These are phyloP conservation scores for Nephila pilipes DNA, from an alignment of 1,140 invertebrate genomes.

Conservation along the genomic window DNA sequence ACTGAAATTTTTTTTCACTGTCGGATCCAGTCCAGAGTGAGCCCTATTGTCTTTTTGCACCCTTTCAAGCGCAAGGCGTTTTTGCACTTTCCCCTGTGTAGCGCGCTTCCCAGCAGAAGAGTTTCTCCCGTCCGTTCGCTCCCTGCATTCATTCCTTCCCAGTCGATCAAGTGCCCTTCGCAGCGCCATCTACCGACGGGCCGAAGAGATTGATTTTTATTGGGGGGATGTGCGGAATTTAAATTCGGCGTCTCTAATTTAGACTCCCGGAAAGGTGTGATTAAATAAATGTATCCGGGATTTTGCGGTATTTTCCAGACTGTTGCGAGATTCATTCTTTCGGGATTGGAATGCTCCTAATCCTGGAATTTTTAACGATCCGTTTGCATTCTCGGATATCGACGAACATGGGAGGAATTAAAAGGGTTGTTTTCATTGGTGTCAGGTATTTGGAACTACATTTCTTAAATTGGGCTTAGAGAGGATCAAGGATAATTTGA, in stretches of 20 bases:
- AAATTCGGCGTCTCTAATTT: constrained; percentile 10
- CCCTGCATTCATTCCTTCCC: constrained; percentile 33
- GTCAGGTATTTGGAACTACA: background rate
- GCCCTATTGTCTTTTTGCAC: background rate
- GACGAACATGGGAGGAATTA: background rate
- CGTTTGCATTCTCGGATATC: background rate
- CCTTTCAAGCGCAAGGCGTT: background rate
- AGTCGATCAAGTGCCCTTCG: background rate
- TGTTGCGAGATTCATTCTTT: background rate
- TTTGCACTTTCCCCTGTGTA: constrained; percentile 3
- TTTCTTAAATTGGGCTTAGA: no score
- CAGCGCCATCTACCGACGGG: background rate
- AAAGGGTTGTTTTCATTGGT: background rate
- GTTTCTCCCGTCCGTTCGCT: constrained; percentile 3
- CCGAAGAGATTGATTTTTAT: constrained; percentile 22
- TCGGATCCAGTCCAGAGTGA: background rate
- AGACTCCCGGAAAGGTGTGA: constrained; percentile 6
- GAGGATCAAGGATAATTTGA: no score
- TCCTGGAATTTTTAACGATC: background rate
- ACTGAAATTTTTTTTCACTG: background rate
- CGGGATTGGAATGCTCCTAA: background rate
- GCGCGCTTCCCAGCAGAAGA: background rate
- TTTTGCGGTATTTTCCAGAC: background rate
- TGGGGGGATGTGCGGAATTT: background rate
- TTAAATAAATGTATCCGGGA: constrained; percentile 27